phyloP scores from a whole-genome alignment of 2,888 invertebrate species.

The Drosophila mayaguana region DNA sequence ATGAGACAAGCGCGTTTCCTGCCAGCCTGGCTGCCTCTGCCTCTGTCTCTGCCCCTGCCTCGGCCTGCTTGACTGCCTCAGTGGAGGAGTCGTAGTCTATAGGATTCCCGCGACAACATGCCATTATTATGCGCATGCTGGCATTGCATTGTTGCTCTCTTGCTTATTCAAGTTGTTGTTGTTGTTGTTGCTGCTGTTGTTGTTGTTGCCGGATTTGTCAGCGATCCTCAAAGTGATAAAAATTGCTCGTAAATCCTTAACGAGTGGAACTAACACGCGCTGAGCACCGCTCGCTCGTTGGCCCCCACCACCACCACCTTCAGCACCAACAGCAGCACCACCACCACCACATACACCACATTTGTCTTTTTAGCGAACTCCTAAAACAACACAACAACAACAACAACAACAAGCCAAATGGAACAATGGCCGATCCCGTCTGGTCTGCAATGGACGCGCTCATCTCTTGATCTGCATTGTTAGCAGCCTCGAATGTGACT shows the following conservation, averaged over 20 bases:
- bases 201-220: slow-evolving; percentile 84
- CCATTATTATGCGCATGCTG: slow-evolving; percentile 81
- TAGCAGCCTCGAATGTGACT: slow-evolving; percentile 63
- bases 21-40: slow-evolving; percentile 34
- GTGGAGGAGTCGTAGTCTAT: slow-evolving; percentile 22
- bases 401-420: slow-evolving; percentile 51
- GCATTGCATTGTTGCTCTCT: slow-evolving; percentile 61
- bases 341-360: slow-evolving; percentile 59
- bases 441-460: slow-evolving; percentile 67
- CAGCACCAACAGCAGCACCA: background rate
- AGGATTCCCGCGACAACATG: slow-evolving; percentile 66
- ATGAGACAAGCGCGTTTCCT: slow-evolving; percentile 80
- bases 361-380: slow-evolving; percentile 76
- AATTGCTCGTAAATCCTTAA: slow-evolving; percentile 85
- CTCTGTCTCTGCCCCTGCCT: background rate
- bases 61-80: background rate
- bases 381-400: slow-evolving; percentile 46
- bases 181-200: slow-evolving; percentile 62
- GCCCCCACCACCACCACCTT: background rate
- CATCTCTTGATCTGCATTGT: slow-evolving; percentile 81
- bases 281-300: slow-evolving; percentile 34
- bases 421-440: slow-evolving; percentile 75
- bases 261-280: slow-evolving; percentile 83
- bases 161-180: slow-evolving; percentile 36
- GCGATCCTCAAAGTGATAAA: slow-evolving; percentile 85